phyloP scores from a whole-genome alignment of 2,888 invertebrate species.

The Brachyptera putata region DNA sequence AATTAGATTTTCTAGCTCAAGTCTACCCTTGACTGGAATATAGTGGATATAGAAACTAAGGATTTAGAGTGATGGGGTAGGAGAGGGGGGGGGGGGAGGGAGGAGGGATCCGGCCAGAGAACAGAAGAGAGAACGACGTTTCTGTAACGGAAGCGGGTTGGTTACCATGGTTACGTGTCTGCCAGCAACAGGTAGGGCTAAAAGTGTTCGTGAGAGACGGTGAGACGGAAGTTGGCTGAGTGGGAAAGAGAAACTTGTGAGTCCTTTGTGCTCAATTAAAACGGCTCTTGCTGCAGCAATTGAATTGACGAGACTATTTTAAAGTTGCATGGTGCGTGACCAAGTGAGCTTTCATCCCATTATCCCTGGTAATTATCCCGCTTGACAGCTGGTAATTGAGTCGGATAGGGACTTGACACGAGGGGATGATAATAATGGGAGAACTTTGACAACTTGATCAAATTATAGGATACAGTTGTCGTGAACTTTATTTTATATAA shows the following conservation, averaged over 20 bases:
- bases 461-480: no score
- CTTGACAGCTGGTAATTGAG: no score
- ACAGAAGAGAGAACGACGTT: not conserved
- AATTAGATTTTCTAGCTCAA: no score
- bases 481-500: no score
- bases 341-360: constrained; percentile 15
- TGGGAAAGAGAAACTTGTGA: not conserved
- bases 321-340: constrained; percentile 1
- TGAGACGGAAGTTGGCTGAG: not conserved
- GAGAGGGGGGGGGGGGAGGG: not conserved
- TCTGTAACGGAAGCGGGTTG: constrained; percentile 11
- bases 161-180: constrained; percentile 14
- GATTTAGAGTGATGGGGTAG: no score
- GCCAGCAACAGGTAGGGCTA: constrained; percentile 9
- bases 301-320: constrained; percentile 18
- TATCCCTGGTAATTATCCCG: constrained; percentile 9
- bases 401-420: no score
- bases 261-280: not conserved
- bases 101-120: not conserved
- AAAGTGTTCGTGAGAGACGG: not conserved
- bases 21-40: no score
- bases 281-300: not conserved
- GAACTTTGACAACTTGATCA: no score
- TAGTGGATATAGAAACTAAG: no score
- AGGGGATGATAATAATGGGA: no score